These are phyloP conservation scores for Callionymus lyra DNA, from an alignment of 2,113 vertebrate species.

Conservation along the genomic window DNA sequence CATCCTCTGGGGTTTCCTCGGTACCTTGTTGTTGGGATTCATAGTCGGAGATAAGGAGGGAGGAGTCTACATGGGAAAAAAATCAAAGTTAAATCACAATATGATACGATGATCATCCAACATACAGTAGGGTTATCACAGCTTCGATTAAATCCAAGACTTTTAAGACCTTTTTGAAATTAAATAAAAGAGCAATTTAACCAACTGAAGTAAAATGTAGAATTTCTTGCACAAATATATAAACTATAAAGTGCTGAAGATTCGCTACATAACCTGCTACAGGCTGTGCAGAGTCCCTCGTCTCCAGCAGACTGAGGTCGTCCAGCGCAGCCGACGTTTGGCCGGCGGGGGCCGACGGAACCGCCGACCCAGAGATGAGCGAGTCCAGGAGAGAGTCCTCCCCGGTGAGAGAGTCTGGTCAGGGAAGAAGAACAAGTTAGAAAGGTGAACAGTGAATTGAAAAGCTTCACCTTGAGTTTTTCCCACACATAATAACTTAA, in stretches of 20 bases:
- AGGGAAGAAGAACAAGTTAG: neutral
- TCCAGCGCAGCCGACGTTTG: slow-evolving; percentile 72
- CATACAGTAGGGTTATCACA: too few species aligned
- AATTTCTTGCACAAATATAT: too few species aligned
- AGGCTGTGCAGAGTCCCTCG: slow-evolving; percentile 69
- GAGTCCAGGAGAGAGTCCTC: slow-evolving; percentile 88
- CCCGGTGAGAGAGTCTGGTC: slow-evolving; percentile 77
- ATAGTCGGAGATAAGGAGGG: slow-evolving; percentile 90
- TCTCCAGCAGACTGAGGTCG: slow-evolving; percentile 79
- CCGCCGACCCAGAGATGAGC: slow-evolving; percentile 75
- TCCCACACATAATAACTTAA: neutral
- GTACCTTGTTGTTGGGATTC: slow-evolving; percentile 67
- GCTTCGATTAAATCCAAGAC: too few species aligned
- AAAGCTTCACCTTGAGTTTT: neutral
- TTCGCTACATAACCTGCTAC: slow-evolving; percentile 71
- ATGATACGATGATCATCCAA: too few species aligned
- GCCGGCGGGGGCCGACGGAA: slow-evolving; percentile 28
- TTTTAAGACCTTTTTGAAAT: too few species aligned
- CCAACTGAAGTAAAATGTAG: too few species aligned
- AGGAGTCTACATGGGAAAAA: slow-evolving; percentile 69
- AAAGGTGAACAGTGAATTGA: neutral
- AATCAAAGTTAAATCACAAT: too few species aligned
- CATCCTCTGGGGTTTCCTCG: slow-evolving; percentile 84
- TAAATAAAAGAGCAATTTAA: too few species aligned
- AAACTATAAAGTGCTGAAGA: too few species aligned